Evolutionary conservation across 1,140 invertebrate genomes (phyloP).

Genomic region (Cecropterus lyciades): DNA sequence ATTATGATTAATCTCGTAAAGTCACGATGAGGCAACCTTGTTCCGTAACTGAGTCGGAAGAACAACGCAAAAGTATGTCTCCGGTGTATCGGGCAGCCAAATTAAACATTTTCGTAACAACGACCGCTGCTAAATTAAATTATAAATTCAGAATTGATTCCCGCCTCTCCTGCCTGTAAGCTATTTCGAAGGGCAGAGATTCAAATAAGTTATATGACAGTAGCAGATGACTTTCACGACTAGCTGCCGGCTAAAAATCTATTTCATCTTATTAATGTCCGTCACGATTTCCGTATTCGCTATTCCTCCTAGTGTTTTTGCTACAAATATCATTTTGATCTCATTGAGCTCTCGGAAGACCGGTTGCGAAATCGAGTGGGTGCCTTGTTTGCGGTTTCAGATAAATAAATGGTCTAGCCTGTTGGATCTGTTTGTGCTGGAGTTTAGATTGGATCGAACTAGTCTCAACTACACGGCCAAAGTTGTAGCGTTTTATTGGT

Average conservation of each 20-base stretch:
- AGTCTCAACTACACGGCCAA: slow-evolving; percentile 21
- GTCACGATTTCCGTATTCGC: slow-evolving; percentile 35
- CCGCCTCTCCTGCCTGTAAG: slow-evolving; percentile 50
- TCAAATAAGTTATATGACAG: slow-evolving; percentile 52
- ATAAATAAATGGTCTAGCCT: slow-evolving; percentile 26
- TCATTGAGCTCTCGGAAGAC: slow-evolving; percentile 31
- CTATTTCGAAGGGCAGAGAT: slow-evolving; percentile 52
- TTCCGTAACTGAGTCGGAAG: slow-evolving; percentile 38
- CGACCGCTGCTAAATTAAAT: slow-evolving; percentile 63
- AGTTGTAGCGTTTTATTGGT: slow-evolving; percentile 18
- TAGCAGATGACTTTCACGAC: slow-evolving; percentile 48
- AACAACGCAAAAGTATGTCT: slow-evolving; percentile 41
- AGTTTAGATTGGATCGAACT: slow-evolving; percentile 30
- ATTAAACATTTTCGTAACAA: slow-evolving; percentile 63
- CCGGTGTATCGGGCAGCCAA: slow-evolving; percentile 50
- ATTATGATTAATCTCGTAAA: slow-evolving; percentile 15
- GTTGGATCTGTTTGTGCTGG: slow-evolving; percentile 25
- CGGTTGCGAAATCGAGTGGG: slow-evolving; percentile 32
- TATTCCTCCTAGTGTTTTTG: slow-evolving; percentile 33
- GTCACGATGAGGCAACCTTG: slow-evolving; percentile 21
- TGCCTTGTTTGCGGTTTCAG: slow-evolving; percentile 32
- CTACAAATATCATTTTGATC: slow-evolving; percentile 30
- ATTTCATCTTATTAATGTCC: slow-evolving; percentile 37
- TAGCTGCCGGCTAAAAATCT: slow-evolving; percentile 37
- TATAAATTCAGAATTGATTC: slow-evolving; percentile 69